Base-by-base conservation (phyloP, 2,888 invertebrate genomes). In the Trachelus troglodyta region DNA sequence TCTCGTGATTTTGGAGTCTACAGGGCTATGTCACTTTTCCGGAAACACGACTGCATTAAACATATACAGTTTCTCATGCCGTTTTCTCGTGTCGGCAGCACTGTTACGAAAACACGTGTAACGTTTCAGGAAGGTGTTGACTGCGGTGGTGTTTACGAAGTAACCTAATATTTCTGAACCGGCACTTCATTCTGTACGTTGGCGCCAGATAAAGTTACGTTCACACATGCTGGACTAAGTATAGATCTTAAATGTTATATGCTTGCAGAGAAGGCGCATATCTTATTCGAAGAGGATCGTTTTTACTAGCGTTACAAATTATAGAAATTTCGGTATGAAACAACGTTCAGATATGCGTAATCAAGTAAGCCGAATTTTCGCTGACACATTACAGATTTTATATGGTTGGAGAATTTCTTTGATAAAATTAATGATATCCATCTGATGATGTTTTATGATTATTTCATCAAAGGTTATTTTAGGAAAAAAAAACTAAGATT, bases 91-190 rank as follows among this genome's bases (percentile, higher is more conserved):
- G 23, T 56, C 56, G 23, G 15, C 56, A 56, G 23, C 9, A 9
- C 56, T 56, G 56, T n/a, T 74, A 74, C 37, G 69, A 82, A 82
- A 85, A 86, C 89, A 89, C 86, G 86, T 89, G 89, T 81, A 85
- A 85, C 87, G 80, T 86, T 88, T 90, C 89, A 89, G 87, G 86
- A 89, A 89, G 90, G 91, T 90, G 91, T 88, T 88, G 90, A 91
- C 87, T 89, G 85, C 83, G 68, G 85, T 85, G 83, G 82, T 90
- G 89, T 91, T 91, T 90, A 87, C 83, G 81, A 83, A 89, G 91
- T 91, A 91, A 91, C 90, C 84, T 85, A 89, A 91, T 91, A 91
- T 90, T 88, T 87, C 88, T 86, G 84, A 84, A 85, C 84, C 81
- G 83, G 81, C 74, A 75, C 77, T 73, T 74, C 79, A 84, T 85